Base-by-base conservation (phyloP, 2,888 invertebrate genomes). In the Eupithecia inturbata region DNA sequence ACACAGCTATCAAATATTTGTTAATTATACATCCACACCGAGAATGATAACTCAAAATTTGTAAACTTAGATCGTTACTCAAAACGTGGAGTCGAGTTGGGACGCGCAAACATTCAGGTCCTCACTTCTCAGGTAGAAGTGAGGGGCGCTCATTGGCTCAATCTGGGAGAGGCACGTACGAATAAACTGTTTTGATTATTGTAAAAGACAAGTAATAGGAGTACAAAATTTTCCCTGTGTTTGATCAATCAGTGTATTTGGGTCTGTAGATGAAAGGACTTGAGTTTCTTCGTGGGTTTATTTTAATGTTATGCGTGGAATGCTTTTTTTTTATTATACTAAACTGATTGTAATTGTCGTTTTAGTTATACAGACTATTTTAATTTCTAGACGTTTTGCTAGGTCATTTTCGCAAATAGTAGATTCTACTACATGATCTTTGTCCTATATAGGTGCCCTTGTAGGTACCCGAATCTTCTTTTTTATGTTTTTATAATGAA, bases 81-180 rank as follows among this genome's bases (percentile, higher is more conserved):
- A 73, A 81, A 82, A 81, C 78, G 80, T 80, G 80, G 77, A 82
- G 75, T 31, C 7, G 28, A 83, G 80, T 80, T 73, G 81, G 83
- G 82, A 85, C 83, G 87, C 84, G 89, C 90, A 91, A 92, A 91
- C 87, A 91, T 91, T 89, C 88, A 87, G 87, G 84, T 60, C 45
- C 19, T 19, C 9, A 9, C 9, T 53, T 57, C 80, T 76, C 80
- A 78, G 78, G 81, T 87, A 84, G 86, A n/a, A n/a, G n/a, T n/a
- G n/a, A n/a, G 83, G 90, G 90, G 91, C 89, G 87, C 72, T 77
- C 79, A 93, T 92, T 93, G 89, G 86, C 91, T 78, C 90, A 92
- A 93, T 92, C 91, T 91, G 88, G 78, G n/a, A 64, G 45, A 67
- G 80, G 82, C 92, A 93, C 92, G 92, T 81, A 73, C 80, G 45